Base-by-base conservation (phyloP, 2,797 vertebrate species). In the Lepus townsendii region DNA sequence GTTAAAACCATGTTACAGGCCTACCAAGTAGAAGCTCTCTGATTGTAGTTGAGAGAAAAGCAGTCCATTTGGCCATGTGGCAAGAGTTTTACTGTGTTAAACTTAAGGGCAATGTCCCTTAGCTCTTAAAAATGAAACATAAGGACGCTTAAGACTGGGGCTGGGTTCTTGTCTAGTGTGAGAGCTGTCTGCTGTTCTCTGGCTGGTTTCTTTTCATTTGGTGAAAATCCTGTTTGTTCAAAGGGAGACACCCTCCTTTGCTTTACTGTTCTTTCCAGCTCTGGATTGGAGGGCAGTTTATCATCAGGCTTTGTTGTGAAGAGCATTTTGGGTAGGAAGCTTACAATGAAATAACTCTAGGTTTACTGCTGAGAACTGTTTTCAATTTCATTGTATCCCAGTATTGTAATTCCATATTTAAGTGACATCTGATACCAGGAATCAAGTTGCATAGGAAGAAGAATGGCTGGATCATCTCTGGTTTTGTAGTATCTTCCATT, bases 221-320 rank as follows among this genome's bases (percentile, higher is more conserved):
- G 73, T 60, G 30, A 76, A 86, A 93, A 80, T 95, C 77, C 76
- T 83, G 0, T 95, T 95, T 66, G 89, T 96, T 96, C 68, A 95
- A 94, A 95, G 57, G 68, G 57, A 96, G 35, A 66, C 5, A 38
- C 4, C 50, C 71, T 88, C 30, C 32, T 93, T 88, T 91, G 69
- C 65, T 95, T 86, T 92, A 79, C 72, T 85, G 6, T 91, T 96
- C 35, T 93, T 96, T 92, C 32, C 94, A 65, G 73, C 76, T 90
- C 78, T 96, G 62, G 63, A 90, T 90, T 35, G 32, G 38, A 96
- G 30, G 83, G 10, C 71, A 83, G 69, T 84, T 94, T 91, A 84
- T 71, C 71, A 95, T 93, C 32, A 83, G 68, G 16, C 16, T 84
- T 96, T 82, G 77, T 91, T 87, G 8, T 88, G 35, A 78, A 84